These are phyloP conservation scores for Axea sp. DNA, from an alignment of 2,888 invertebrate genomes.

Conservation along the genomic window DNA sequence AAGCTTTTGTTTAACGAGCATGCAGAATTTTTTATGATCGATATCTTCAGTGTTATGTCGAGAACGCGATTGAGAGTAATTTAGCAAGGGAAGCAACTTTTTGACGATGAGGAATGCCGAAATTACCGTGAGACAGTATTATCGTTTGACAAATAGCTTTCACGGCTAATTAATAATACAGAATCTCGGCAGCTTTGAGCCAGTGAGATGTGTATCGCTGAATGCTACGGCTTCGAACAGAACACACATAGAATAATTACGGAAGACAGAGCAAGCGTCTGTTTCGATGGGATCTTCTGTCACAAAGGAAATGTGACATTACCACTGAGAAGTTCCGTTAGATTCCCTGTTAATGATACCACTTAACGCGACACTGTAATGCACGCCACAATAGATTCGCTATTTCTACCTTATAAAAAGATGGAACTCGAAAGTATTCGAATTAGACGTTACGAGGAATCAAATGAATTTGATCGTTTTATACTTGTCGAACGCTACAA, in stretches of 20 bases:
- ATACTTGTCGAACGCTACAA: no score
- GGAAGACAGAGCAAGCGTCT: no score
- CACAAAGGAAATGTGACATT: slow-evolving; percentile 18
- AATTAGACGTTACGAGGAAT: no score
- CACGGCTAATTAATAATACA: slow-evolving; percentile 55
- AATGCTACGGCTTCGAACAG: slow-evolving; percentile 18
- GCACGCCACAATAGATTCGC: no score
- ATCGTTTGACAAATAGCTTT: slow-evolving; percentile 54
- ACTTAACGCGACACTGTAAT: no score
- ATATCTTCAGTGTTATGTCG: no score
- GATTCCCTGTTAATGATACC: slow-evolving; percentile 4
- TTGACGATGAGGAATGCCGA: background rate
- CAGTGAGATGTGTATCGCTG: slow-evolving; percentile 24
- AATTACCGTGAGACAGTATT: slow-evolving; percentile 27
- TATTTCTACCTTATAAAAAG: no score
- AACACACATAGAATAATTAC: slow-evolving; percentile 53
- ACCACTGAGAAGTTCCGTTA: background rate
- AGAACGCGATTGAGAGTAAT: no score
- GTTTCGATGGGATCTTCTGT: slow-evolving; percentile 25
- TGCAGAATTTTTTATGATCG: no score
- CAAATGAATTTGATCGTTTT: no score
- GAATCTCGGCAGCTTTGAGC: slow-evolving; percentile 43
- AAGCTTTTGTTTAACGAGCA: no score
- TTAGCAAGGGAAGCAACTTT: slow-evolving; percentile 13
- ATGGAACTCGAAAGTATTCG: no score